Evolutionary conservation across 2,888 invertebrate species (phyloP), one percentile per base, ranked within the genome.

Genomic region (Acleris sparsana): DNA sequence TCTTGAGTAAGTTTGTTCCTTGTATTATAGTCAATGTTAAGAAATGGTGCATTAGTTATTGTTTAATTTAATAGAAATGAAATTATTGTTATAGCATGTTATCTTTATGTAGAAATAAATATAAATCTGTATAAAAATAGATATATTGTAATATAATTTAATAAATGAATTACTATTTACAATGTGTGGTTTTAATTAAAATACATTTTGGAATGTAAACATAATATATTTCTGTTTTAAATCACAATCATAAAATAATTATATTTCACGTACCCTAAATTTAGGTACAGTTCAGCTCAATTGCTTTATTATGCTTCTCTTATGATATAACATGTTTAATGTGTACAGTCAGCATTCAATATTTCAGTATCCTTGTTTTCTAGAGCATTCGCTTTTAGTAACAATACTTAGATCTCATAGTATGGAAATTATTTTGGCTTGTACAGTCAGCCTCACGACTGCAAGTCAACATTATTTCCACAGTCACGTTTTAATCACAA

Each of bases 181-280:
- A 39, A 13, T 39, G 13, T 13, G 2, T 39, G 39, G 39, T 39
- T 39, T 39, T 13, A 9, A 39, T 63, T 62, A 57, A 72, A 72
- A 72, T 25, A 48, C 52, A 22, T 43, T 65, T 64, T 73, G 77
- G 75, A 77, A 77, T 78, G 76, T 75, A 72, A 63, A 71, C 70
- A 69, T 74, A 72, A 69, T 70, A 68, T 70, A 71, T 73, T 71
- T 69, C 60, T 58, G 67, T 57, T 66, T 46, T 46, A 48, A 48
- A 53, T 59, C 60, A 64, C 64, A 51, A 60, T 60, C 44, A 60
- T 60, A 60, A 55, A 65, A 60, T 60, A 29, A 62, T 20, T 48
- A 43, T 18, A 49, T 29, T 20, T 56, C 56, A 48, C 44, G 39
- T 59, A 48, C 33, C 59, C 53, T 64, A 64, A 49, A 11, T 25